These are phyloP conservation scores for Anguilla japonica DNA, from an alignment of 2,113 vertebrate genomes.

Conservation along the genomic window DNA sequence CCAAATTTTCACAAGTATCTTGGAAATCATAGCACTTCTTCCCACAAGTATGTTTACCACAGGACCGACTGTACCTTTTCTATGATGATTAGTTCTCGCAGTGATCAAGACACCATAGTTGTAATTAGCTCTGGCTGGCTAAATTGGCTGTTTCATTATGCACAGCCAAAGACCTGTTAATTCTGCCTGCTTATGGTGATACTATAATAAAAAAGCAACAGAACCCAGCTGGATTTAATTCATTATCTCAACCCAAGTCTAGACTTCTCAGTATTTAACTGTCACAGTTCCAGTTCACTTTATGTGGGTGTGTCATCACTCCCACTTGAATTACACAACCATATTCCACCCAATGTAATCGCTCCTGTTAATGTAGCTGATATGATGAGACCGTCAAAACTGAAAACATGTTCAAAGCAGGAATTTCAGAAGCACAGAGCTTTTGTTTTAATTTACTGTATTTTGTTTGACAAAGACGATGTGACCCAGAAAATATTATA, in stretches of 20 bases:
- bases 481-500: no score
- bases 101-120: background rate
- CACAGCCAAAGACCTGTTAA: background rate
- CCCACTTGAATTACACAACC: background rate
- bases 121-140: background rate
- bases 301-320: background rate
- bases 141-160: background rate
- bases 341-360: no score
- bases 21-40: no score
- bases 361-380: no score
- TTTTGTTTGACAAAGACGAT: no score
- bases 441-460: no score
- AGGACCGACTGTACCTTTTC: no score
- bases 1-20: no score
- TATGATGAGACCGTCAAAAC: no score
- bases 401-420: no score
- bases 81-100: background rate
- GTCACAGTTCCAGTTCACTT: background rate
- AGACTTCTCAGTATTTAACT: background rate
- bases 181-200: background rate
- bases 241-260: background rate
- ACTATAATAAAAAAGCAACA: background rate
- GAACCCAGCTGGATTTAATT: background rate
- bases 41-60: no score
- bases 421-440: no score